These are phyloP conservation scores for Saimiri boliviensis DNA, from an alignment of 2,113 vertebrate genomes.

Conservation along the genomic window DNA sequence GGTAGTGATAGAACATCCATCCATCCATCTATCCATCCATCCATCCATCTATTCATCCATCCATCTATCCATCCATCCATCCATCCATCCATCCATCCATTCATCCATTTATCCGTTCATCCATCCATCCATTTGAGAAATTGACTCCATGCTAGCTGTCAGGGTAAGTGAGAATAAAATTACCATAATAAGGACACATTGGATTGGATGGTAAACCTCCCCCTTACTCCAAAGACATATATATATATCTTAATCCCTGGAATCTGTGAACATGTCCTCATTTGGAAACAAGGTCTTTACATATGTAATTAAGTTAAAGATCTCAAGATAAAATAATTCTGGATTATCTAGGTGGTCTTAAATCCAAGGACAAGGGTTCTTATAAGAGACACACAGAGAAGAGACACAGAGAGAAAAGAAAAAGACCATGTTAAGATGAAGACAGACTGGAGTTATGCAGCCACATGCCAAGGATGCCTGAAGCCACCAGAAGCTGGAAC, in stretches of 20 bases:
- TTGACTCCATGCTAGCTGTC: neutral
- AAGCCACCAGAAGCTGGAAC: neutral
- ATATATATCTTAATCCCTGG: neutral
- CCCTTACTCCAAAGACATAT: neutral
- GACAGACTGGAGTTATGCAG: neutral
- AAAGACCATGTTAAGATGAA: neutral
- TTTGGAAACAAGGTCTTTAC: neutral
- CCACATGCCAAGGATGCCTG: neutral
- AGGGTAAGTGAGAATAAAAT: neutral
- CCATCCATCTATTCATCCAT: no score
- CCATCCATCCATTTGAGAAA: neutral
- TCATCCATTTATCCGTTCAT: no score
- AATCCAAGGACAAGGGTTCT: neutral
- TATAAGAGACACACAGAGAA: neutral
- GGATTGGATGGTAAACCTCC: neutral
- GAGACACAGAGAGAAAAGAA: neutral
- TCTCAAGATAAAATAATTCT: conserved; percentile 7
- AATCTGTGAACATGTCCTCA: neutral
- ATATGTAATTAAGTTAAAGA: neutral
- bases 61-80: neutral
- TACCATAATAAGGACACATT: neutral
- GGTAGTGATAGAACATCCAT: neutral
- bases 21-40: neutral
- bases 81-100: neutral
- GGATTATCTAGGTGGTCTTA: neutral